phyloP scores from a whole-genome alignment of 2,113 vertebrate species.

The Ifrita kowaldi region DNA sequence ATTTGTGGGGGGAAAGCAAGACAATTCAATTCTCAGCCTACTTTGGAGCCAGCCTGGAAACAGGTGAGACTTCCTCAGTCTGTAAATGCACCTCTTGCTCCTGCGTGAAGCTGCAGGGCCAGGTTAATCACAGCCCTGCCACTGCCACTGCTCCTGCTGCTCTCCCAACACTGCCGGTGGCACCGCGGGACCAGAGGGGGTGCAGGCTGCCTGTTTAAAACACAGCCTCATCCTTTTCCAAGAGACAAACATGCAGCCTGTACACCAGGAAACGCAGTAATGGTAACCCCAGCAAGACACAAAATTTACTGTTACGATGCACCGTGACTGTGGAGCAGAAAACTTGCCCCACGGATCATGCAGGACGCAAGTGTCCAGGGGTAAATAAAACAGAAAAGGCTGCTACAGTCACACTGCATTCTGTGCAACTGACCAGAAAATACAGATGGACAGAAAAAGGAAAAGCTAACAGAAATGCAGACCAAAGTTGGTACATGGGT shows the following conservation, averaged over 20 bases:
- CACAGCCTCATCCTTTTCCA: neutral
- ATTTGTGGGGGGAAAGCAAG: neutral
- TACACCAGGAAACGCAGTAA: neutral
- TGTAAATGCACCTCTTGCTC: neutral
- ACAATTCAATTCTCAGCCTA: neutral
- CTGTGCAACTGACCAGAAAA: neutral
- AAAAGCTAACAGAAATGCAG: neutral
- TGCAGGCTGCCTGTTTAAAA: neutral
- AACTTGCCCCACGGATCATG: neutral
- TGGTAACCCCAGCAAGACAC: neutral
- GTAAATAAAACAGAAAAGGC: neutral
- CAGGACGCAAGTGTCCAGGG: neutral
- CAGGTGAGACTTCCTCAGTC: neutral
- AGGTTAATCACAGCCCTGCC: neutral
- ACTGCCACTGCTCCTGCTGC: neutral
- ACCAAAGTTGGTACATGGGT: neutral
- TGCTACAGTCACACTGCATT: neutral
- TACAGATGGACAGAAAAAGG: neutral
- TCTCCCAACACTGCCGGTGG: rapidly evolving
- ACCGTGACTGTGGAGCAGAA: neutral
- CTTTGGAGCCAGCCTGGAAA: neutral
- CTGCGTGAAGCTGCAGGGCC: neutral
- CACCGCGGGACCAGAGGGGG: neutral
- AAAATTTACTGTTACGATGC: neutral
- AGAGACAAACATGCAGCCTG: neutral